Evolutionary conservation across 2,797 vertebrate species (phyloP).

Genomic region (Cyprinella venusta): DNA sequence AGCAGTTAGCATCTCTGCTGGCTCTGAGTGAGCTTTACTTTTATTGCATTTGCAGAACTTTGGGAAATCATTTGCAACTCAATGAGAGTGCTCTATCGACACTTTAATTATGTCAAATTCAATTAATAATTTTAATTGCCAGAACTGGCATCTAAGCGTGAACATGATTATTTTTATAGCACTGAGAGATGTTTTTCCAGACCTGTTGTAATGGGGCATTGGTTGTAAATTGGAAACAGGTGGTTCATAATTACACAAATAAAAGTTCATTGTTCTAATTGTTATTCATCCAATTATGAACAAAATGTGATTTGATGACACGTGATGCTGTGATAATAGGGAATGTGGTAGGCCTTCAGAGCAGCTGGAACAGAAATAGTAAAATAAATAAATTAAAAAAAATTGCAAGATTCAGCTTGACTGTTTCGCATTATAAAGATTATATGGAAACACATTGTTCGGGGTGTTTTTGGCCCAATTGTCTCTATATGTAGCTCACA

Average conservation of each 20-base stretch:
- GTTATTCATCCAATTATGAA: slow-evolving; percentile 54
- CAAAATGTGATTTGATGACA: slow-evolving; percentile 48
- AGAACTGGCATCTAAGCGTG: slow-evolving; percentile 1
- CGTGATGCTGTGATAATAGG: slow-evolving; percentile 43
- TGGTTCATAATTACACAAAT: slow-evolving; percentile 55
- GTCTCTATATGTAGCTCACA: slow-evolving; percentile 6
- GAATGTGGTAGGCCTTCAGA: slow-evolving; percentile 23
- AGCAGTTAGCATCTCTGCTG: slow-evolving; percentile 1
- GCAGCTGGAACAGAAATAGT: slow-evolving; percentile 28
- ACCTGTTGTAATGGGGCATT: slow-evolving; percentile 33
- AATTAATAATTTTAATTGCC: slow-evolving; percentile 25
- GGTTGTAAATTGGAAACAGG: slow-evolving; percentile 54
- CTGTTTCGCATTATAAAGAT: neutral
- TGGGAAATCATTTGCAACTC: neutral
- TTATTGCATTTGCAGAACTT: neutral
- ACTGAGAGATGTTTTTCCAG: neutral
- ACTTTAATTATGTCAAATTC: slow-evolving; percentile 7
- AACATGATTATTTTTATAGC: slow-evolving; percentile 9
- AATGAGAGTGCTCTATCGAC: neutral
- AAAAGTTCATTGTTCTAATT: slow-evolving; percentile 57
- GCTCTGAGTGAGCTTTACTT: neutral
- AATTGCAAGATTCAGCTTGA: neutral
- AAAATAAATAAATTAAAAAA: neutral
- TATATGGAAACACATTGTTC: slow-evolving; percentile 4
- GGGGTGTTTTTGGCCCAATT: neutral